phyloP scores from a whole-genome alignment of 2,797 vertebrate species.

The Argentina silus region DNA sequence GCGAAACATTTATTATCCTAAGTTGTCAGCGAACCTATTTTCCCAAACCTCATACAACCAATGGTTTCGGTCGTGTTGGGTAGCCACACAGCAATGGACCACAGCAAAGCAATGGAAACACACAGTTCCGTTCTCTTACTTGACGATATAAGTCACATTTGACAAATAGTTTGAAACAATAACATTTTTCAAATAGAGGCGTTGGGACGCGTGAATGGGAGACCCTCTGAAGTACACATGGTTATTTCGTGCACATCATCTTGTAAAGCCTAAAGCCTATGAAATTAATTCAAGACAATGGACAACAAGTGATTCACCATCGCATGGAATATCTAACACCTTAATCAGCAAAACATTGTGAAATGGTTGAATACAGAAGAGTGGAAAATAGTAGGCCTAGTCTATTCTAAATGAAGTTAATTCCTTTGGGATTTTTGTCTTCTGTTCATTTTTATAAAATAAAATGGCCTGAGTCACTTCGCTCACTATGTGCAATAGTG shows the following conservation, averaged over 20 bases:
- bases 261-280: slow-evolving; percentile 57
- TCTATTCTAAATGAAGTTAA: slow-evolving; percentile 52
- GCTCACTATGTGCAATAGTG: slow-evolving; percentile 15
- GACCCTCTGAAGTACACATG: slow-evolving; percentile 64
- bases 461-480: slow-evolving; percentile 37
- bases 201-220: slow-evolving; percentile 46
- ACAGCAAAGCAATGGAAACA: no score
- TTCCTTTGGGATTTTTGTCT: slow-evolving; percentile 45
- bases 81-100: slow-evolving; percentile 42
- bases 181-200: slow-evolving; percentile 67
- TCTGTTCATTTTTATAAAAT: slow-evolving; percentile 38
- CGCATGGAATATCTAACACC: slow-evolving; percentile 31
- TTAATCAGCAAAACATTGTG: slow-evolving; percentile 24
- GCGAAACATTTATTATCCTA: slow-evolving; percentile 93
- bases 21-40: slow-evolving; percentile 90
- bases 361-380: slow-evolving; percentile 48
- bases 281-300: slow-evolving; percentile 53
- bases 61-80: slow-evolving; percentile 51
- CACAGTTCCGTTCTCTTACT: no score
- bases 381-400: slow-evolving; percentile 41
- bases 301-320: slow-evolving; percentile 58
- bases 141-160: slow-evolving; percentile 68
- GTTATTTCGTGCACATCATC: slow-evolving; percentile 39
- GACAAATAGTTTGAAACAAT: slow-evolving; percentile 75
- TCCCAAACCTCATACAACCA: slow-evolving; percentile 76